phyloP scores from a whole-genome alignment of 2,888 invertebrate species.

The Pediacus dermestoides region DNA sequence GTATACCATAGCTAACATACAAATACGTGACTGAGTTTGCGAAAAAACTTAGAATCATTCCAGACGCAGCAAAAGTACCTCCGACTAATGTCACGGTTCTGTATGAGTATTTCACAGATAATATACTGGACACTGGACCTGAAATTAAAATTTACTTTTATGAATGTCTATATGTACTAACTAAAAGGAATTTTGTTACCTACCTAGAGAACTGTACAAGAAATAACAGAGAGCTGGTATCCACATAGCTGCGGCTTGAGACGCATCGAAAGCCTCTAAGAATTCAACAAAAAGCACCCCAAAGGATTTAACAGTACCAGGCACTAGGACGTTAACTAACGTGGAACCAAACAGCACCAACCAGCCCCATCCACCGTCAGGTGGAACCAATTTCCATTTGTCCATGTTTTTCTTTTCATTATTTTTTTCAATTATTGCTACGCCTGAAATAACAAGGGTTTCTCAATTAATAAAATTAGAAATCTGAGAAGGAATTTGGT shows the following conservation, averaged over 20 bases:
- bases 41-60: constrained; percentile 80
- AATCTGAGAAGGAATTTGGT: too few relatives aligned
- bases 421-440: constrained; percentile 39
- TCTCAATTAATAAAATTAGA: too few relatives aligned
- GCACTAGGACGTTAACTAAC: constrained; percentile 78
- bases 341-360: constrained; percentile 70
- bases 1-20: constrained; percentile 77
- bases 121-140: constrained; percentile 83
- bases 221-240: constrained; percentile 87
- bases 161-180: neutral
- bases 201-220: constrained; percentile 82
- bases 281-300: constrained; percentile 82
- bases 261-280: constrained; percentile 71
- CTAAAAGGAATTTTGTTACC: too few relatives aligned
- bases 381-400: constrained; percentile 74
- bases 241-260: constrained; percentile 72
- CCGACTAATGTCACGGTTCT: constrained; percentile 79
- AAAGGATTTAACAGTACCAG: constrained; percentile 84
- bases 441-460: constrained; percentile 37
- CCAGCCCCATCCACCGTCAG: constrained; percentile 87
- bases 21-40: constrained; percentile 75
- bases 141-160: constrained; percentile 34
- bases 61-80: constrained; percentile 75
- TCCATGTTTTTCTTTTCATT: constrained; percentile 40
- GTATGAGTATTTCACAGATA: constrained; percentile 81